A percentile compares a stretch with the other conserved stretches of the same genome.
phyloP scores from a whole-genome alignment of 2,888 invertebrate species.

The Ferrisia virgata region DNA sequence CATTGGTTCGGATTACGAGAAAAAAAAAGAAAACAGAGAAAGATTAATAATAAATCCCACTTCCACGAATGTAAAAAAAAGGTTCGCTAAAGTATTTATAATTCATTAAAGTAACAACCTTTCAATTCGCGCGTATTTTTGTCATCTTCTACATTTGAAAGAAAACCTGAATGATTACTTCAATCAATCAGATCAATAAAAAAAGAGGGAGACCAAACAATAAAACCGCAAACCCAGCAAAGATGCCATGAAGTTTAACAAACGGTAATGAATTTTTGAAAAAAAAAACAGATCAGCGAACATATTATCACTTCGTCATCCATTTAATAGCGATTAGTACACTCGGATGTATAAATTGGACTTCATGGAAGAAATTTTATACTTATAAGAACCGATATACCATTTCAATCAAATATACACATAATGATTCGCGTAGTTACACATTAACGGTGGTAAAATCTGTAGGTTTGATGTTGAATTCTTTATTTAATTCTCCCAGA shows the following conservation, averaged over 20 bases:
- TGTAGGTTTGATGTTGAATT: conserved; percentile 53
- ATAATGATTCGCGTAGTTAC: not conserved
- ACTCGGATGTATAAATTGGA: not conserved
- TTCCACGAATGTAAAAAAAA: conserved; percentile 15
- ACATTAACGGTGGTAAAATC: not conserved
- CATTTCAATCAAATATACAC: not conserved
- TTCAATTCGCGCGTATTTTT: not conserved
- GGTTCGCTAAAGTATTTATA: not conserved
- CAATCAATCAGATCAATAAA: not conserved
- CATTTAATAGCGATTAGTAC: not conserved
- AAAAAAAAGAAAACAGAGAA: not conserved
- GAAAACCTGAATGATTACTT: not conserved
- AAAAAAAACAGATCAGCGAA: not conserved
- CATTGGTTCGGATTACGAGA: not conserved
- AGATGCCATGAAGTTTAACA: not conserved
- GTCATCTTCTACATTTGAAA: not conserved
- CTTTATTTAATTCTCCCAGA: conserved; percentile 54
- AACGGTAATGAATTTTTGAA: not conserved
- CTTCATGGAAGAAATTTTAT: not conserved
- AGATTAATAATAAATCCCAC: conserved; percentile 25
- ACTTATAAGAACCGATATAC: conserved; percentile 8
- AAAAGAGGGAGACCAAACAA: not conserved
- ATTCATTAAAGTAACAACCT: not conserved
- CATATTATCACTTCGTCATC: not conserved
- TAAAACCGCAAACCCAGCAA: not conserved